These are phyloP conservation scores for Phallusia fumigata DNA, from an alignment of 23 tunicate genomes.

Conservation along the genomic window DNA sequence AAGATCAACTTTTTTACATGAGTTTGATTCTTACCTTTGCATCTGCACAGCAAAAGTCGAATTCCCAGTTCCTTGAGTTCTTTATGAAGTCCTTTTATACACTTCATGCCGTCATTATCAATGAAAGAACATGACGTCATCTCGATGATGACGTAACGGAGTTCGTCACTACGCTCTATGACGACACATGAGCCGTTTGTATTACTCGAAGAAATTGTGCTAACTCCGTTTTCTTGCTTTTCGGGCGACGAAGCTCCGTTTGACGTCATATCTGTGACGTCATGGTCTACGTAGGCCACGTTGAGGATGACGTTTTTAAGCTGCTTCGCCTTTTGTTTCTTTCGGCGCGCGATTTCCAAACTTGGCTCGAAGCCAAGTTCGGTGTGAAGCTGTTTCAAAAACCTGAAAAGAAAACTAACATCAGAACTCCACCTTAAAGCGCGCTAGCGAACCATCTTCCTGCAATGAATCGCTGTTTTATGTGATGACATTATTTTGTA, in stretches of 20 bases:
- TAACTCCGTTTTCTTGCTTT: slow-evolving; percentile 12
- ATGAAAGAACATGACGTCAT: slow-evolving; percentile 65
- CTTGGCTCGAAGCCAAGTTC: slow-evolving; percentile 62
- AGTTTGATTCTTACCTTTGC: slow-evolving; percentile 36
- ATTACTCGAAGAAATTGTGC: not conserved
- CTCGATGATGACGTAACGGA: slow-evolving; percentile 53
- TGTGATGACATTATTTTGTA: not conserved
- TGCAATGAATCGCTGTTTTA: not conserved
- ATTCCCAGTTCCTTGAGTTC: slow-evolving; percentile 40
- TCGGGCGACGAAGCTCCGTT: not conserved
- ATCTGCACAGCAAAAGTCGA: slow-evolving; percentile 27
- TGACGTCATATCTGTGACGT: not conserved
- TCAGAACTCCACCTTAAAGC: too few species aligned
- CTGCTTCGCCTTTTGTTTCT: slow-evolving; percentile 30
- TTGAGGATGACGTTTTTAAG: slow-evolving; percentile 20
- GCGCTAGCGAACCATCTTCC: too few species aligned
- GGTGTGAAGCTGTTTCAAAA: slow-evolving; percentile 32
- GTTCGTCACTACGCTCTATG: not conserved
- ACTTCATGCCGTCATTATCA: slow-evolving; percentile 85
- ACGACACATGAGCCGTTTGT: not conserved
- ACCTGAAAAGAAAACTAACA: slow-evolving; percentile 29
- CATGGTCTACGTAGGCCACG: slow-evolving; percentile 1
- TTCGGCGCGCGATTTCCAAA: slow-evolving; percentile 14
- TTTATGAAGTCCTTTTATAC: slow-evolving; percentile 25
- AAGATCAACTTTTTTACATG: too few species aligned